A percentile compares a stretch with the other conserved stretches of the same genome.
These are phyloP conservation scores for Chloroceryle aenea DNA, from an alignment of 2,113 vertebrate genomes.

Conservation along the genomic window DNA sequence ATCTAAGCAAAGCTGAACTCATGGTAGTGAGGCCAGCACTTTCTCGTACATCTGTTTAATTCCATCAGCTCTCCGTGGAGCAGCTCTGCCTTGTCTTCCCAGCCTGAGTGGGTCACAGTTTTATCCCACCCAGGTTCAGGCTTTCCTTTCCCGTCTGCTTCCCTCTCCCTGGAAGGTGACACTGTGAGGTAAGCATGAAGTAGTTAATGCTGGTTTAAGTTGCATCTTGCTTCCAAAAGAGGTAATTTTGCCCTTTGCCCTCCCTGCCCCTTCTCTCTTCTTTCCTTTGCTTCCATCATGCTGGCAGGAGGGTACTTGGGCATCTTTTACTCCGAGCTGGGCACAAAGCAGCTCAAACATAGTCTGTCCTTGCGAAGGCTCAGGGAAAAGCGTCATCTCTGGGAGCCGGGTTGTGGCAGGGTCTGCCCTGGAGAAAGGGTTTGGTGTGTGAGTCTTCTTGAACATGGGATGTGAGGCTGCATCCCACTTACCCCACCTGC, in stretches of 20 bases:
- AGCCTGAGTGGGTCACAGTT: fast-evolving
- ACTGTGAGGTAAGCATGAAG: fast-evolving
- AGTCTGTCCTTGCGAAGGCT: not conserved
- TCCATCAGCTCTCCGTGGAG: not conserved
- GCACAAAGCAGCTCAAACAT: not conserved
- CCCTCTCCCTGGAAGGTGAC: not conserved
- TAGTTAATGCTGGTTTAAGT: not conserved
- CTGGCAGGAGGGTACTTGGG: fast-evolving
- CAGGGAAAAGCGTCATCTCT: too few relatives aligned
- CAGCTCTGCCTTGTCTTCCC: fast-evolving
- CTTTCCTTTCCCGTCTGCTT: fast-evolving
- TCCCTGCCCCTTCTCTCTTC: not conserved
- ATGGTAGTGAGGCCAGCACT: fast-evolving
- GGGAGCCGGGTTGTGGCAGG: fast-evolving
- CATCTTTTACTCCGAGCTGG: fast-evolving
- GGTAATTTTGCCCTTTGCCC: not conserved
- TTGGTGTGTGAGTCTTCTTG: fast-evolving
- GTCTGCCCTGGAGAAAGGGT: not conserved
- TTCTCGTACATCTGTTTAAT: not conserved
- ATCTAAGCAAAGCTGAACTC: not conserved
- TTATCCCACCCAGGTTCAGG: not conserved
- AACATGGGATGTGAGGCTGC: fast-evolving
- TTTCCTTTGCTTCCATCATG: not conserved
- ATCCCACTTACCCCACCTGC: not conserved
- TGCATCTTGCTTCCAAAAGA: not conserved